Evolutionary conservation across 2,888 invertebrate species (phyloP).

Genomic region (Bhutanitis thaidina): DNA sequence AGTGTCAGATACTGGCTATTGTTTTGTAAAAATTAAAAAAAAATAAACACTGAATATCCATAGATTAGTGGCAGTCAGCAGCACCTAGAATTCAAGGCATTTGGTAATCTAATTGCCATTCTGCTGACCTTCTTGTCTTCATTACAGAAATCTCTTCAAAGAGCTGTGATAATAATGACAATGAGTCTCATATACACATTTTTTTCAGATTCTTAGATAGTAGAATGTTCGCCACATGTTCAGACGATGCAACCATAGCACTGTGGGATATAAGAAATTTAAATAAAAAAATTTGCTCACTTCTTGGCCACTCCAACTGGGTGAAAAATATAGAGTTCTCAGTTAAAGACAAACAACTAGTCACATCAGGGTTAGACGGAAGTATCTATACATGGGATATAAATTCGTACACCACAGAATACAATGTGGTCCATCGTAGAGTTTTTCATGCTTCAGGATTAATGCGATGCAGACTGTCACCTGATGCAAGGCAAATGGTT

Average conservation of each 20-base stretch:
- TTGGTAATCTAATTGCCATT: too few species aligned
- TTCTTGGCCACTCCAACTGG: slow-evolving; percentile 96
- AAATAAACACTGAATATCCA: too few species aligned
- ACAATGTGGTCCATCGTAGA: slow-evolving; percentile 87
- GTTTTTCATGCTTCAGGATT: slow-evolving; percentile 92
- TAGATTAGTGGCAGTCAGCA: too few species aligned
- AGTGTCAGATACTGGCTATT: too few species aligned
- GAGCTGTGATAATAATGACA: too few species aligned
- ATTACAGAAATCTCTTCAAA: too few species aligned
- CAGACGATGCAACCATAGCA: slow-evolving; percentile 95
- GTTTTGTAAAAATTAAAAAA: too few species aligned
- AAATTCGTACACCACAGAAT: slow-evolving; percentile 90
- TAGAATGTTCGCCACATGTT: slow-evolving; percentile 94
- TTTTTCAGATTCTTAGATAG: slow-evolving; percentile 89
- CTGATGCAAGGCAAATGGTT: slow-evolving; percentile 92
- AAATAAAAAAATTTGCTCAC: slow-evolving; percentile 85
- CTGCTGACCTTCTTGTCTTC: too few species aligned
- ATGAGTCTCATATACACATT: too few species aligned
- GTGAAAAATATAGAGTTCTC: slow-evolving; percentile 98
- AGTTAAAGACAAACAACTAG: slow-evolving; percentile 88
- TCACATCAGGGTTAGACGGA: slow-evolving; percentile 96
- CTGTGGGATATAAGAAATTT: slow-evolving; percentile 95
- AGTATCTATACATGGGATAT: slow-evolving; percentile 97
- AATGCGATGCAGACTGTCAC: slow-evolving; percentile 93
- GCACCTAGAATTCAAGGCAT: too few species aligned